These are phyloP conservation scores for Australoheros facetus DNA, from an alignment of 2,797 vertebrate genomes.

Conservation along the genomic window DNA sequence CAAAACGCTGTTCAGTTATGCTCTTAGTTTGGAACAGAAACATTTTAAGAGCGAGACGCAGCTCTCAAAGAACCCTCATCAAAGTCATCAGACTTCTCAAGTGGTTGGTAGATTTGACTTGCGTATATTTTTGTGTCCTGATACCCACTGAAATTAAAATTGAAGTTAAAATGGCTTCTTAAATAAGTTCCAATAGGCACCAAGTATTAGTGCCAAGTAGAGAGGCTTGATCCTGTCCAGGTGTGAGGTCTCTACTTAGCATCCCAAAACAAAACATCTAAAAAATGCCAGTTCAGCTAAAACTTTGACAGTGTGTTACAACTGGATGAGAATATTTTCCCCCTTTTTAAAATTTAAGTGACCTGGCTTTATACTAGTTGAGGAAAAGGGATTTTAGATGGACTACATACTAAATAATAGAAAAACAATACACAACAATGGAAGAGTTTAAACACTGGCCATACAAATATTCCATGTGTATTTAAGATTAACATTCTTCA, in stretches of 20 bases:
- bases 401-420: background rate
- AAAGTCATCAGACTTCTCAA: background rate
- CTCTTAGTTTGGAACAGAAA: background rate
- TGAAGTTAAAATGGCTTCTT: background rate
- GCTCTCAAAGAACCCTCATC: background rate
- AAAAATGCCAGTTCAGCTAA: background rate
- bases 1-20: background rate
- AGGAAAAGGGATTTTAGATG: background rate
- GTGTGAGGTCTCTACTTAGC: background rate
- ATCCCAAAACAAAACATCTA: background rate
- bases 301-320: background rate
- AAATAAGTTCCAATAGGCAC: background rate
- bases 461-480: background rate
- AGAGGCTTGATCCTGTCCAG: background rate
- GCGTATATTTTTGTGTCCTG: background rate
- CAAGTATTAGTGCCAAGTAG: background rate
- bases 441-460: background rate
- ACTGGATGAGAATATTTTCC: background rate
- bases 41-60: background rate
- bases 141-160: background rate
- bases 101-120: background rate
- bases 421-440: background rate
- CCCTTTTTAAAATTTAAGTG: background rate
- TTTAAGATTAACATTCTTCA: background rate
- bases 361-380: background rate